phyloP scores from a whole-genome alignment of 2,797 vertebrate genomes.

The Benthosema pterotum region DNA sequence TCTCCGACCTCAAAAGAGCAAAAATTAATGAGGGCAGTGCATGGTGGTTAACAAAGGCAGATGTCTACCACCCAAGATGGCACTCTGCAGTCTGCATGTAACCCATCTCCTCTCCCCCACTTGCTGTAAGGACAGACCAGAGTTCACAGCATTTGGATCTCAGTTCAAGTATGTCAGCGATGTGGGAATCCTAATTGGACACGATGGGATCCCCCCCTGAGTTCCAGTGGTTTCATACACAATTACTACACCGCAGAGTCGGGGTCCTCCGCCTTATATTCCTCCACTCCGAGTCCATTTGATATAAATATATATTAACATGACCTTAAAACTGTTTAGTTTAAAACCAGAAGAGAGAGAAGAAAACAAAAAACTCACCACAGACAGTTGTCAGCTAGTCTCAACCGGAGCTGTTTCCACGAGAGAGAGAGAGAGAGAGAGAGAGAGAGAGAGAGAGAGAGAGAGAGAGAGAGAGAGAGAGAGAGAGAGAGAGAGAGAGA shows the following conservation, averaged over 20 bases:
- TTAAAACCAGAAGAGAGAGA: too few species aligned
- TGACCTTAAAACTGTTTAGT: too few species aligned
- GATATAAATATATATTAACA: too few species aligned
- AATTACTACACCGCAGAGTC: too few species aligned
- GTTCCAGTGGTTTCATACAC: too few species aligned
- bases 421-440: slow-evolving; percentile 17
- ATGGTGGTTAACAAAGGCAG: slow-evolving; percentile 51
- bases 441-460: slow-evolving; percentile 4
- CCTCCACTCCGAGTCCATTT: background rate
- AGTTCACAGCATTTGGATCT: slow-evolving; percentile 31
- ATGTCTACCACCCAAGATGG: slow-evolving; percentile 64
- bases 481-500: background rate
- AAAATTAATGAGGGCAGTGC: slow-evolving; percentile 55
- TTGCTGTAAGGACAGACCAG: slow-evolving; percentile 27
- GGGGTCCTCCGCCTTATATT: slow-evolving; percentile 7
- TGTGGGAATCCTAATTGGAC: background rate
- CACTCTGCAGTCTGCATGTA: slow-evolving; percentile 39
- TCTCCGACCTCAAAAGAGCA: slow-evolving; percentile 45
- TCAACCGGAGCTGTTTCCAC: slow-evolving; percentile 31
- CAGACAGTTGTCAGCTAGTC: slow-evolving; percentile 32
- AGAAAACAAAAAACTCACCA: too few species aligned
- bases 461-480: too few species aligned
- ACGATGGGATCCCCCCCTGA: background rate
- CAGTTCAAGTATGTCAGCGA: slow-evolving; percentile 20
- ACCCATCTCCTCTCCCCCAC: slow-evolving; percentile 28